These are phyloP conservation scores for Batillaria attramentaria DNA, from an alignment of 1,140 invertebrate genomes.

Conservation along the genomic window DNA sequence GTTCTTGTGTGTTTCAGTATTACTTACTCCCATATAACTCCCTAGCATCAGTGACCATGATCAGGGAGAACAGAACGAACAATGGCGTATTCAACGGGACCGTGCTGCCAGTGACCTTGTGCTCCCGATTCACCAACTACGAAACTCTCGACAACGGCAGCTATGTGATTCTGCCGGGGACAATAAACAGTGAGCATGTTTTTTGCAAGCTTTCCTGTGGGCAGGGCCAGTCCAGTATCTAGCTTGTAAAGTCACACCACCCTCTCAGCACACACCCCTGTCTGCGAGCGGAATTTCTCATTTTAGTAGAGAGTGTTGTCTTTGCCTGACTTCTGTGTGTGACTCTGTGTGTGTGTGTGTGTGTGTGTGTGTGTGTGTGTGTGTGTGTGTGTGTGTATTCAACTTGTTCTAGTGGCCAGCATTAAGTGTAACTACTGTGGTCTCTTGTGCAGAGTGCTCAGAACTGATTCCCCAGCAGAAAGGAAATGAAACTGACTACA, in stretches of 20 bases:
- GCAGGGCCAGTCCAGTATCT: no score
- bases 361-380: background rate
- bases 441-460: slow-evolving; percentile 37
- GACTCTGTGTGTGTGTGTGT: background rate
- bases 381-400: no score
- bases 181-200: slow-evolving; percentile 35
- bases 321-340: background rate
- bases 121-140: slow-evolving; percentile 36
- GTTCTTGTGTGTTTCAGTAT: slow-evolving; percentile 30
- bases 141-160: slow-evolving; percentile 28
- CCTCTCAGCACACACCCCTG: no score
- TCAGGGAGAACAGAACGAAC: slow-evolving; percentile 6
- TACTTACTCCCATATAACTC: slow-evolving; percentile 32
- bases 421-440: background rate
- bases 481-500: slow-evolving; percentile 70
- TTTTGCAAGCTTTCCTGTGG: no score
- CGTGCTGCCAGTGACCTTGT: slow-evolving; percentile 32
- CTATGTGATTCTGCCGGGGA: slow-evolving; percentile 30
- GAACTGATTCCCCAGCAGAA: slow-evolving; percentile 40
- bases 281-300: no score
- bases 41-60: slow-evolving; percentile 25
- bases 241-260: no score
- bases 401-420: background rate
- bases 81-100: slow-evolving; percentile 13
- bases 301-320: background rate